phyloP scores from a whole-genome alignment of 2,888 invertebrate species.

The Pseudanteris insignis region DNA sequence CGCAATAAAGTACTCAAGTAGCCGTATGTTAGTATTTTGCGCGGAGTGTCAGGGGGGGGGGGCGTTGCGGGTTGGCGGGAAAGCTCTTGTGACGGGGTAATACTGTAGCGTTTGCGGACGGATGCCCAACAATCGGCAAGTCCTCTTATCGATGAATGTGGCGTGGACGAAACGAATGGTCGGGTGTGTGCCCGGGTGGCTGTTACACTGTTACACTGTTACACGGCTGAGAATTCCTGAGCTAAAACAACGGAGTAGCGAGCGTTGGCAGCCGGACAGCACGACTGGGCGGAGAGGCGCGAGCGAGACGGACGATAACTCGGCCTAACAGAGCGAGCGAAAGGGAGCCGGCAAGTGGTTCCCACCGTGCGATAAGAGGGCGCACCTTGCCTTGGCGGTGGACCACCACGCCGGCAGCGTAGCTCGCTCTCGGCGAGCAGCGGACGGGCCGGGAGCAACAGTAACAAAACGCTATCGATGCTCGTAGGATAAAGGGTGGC shows the following conservation, averaged over 20 bases:
- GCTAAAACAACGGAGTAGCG: slow-evolving; percentile 53
- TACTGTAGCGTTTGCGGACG: slow-evolving; percentile 64
- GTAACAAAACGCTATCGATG: slow-evolving; percentile 64
- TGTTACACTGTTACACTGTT: slow-evolving; percentile 43
- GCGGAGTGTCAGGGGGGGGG: slow-evolving; percentile 23
- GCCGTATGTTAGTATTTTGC: slow-evolving; percentile 62
- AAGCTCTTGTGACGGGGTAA: slow-evolving; percentile 54
- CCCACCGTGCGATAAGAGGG: slow-evolving; percentile 58
- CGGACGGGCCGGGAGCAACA: slow-evolving; percentile 53
- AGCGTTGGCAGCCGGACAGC: no score
- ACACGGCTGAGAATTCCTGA: slow-evolving; percentile 54
- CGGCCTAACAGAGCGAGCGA: slow-evolving; percentile 25
- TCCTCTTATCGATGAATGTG: slow-evolving; percentile 32
- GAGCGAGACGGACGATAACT: not conserved
- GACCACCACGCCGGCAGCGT: no score
- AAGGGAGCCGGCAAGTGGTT: slow-evolving; percentile 60
- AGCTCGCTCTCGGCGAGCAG: no score
- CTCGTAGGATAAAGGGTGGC: slow-evolving; percentile 49
- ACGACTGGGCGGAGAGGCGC: not conserved
- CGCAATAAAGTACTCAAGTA: slow-evolving; percentile 59
- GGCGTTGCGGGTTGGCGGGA: slow-evolving; percentile 48
- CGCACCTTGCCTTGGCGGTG: slow-evolving; percentile 60
- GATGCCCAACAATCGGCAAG: slow-evolving; percentile 59
- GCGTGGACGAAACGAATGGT: slow-evolving; percentile 26
- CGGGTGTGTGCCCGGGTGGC: no score